These are phyloP conservation scores for Ichneumoninae sp. DNA, from an alignment of 2,888 invertebrate species.

Conservation along the genomic window DNA sequence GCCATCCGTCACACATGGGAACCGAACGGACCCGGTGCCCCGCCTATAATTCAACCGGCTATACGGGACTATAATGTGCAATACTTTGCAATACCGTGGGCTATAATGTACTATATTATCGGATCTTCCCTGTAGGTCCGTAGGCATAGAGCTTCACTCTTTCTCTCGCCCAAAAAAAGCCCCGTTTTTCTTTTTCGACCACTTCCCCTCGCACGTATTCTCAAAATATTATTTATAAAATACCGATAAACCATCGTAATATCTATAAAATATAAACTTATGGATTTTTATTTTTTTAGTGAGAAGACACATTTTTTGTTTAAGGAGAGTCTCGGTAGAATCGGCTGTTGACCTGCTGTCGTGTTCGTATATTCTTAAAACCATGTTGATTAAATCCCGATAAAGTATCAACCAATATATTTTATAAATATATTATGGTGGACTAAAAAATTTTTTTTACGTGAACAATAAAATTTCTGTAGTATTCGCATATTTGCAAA, in stretches of 20 bases:
- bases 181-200: background rate
- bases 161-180: conserved; percentile 4
- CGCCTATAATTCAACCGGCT: conserved; percentile 76
- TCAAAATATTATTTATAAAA: background rate
- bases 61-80: conserved; percentile 23
- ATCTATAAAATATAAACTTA: background rate
- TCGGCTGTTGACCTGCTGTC: conserved; percentile 72
- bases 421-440: no score
- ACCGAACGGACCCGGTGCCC: conserved; percentile 70
- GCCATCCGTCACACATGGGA: conserved; percentile 82
- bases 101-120: conserved; percentile 57
- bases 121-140: conserved; percentile 60
- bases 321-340: background rate
- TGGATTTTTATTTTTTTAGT: background rate
- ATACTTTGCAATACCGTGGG: conserved; percentile 36
- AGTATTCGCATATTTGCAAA: background rate
- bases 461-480: no score
- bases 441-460: background rate
- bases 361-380: background rate
- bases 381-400: no score
- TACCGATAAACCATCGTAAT: background rate
- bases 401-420: no score
- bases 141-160: conserved; percentile 35
- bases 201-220: background rate
- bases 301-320: background rate